These are phyloP conservation scores for Calliopsis andreniformis DNA, from an alignment of 1,140 invertebrate species.

Conservation along the genomic window DNA sequence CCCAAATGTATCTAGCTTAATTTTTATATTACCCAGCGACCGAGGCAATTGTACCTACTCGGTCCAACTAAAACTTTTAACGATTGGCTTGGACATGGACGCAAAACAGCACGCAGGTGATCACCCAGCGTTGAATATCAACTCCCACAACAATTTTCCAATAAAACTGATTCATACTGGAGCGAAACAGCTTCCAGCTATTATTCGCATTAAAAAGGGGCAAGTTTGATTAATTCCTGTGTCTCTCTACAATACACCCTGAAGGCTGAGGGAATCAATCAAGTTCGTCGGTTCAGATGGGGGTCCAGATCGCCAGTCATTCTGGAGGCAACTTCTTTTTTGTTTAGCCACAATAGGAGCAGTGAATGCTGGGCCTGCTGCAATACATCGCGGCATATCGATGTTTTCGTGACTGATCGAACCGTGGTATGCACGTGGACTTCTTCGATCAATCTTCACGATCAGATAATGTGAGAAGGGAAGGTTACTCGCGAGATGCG, in stretches of 20 bases:
- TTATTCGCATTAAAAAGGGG: background rate
- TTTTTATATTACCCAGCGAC: too few relatives aligned
- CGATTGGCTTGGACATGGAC: too few relatives aligned
- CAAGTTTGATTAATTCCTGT: conserved; percentile 8
- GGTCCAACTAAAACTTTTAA: background rate
- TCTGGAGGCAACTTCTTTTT: background rate
- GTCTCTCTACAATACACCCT: background rate
- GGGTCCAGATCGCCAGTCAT: background rate
- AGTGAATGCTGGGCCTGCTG: background rate
- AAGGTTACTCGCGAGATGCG: background rate
- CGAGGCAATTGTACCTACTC: too few relatives aligned
- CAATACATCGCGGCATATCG: background rate
- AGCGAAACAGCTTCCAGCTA: too few relatives aligned
- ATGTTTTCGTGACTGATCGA: background rate
- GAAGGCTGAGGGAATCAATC: background rate
- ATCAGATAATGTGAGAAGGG: background rate
- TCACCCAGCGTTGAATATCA: too few relatives aligned
- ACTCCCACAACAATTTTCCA: background rate
- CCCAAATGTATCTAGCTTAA: too few relatives aligned
- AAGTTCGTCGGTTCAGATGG: background rate
- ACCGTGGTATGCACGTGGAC: too few relatives aligned
- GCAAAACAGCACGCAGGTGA: background rate
- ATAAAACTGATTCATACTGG: background rate
- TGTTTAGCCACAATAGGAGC: background rate
- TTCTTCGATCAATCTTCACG: background rate